These are phyloP conservation scores for Rallus limicola DNA, from an alignment of 2,113 vertebrate genomes.

Conservation along the genomic window DNA sequence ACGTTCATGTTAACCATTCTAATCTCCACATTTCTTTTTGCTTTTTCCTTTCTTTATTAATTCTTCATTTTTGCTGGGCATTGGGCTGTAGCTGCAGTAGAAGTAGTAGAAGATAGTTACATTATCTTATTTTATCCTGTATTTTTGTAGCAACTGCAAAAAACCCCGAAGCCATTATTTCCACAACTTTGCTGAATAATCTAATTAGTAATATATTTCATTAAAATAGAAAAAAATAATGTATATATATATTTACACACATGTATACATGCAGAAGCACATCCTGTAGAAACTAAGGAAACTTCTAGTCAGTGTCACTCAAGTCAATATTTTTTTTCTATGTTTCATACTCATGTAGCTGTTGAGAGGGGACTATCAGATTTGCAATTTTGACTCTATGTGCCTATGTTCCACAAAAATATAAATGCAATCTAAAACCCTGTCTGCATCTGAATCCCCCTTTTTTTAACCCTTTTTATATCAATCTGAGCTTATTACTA, in stretches of 20 bases:
- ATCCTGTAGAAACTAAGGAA: neutral
- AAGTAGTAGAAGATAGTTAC: neutral
- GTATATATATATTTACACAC: neutral
- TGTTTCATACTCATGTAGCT: neutral
- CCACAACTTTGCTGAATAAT: neutral
- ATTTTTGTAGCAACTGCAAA: neutral
- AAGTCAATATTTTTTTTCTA: neutral
- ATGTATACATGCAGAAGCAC: neutral
- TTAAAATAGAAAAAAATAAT: neutral
- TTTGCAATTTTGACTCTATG: neutral
- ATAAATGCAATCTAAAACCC: neutral
- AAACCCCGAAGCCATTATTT: neutral
- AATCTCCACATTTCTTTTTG: neutral
- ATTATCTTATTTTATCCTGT: neutral
- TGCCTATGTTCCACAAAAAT: neutral
- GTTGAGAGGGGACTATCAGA: neutral
- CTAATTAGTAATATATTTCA: neutral
- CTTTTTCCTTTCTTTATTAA: neutral
- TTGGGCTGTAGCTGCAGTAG: neutral
- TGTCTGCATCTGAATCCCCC: neutral
- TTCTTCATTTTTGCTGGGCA: neutral
- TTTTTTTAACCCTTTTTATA: neutral
- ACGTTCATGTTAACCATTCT: neutral
- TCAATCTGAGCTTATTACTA: neutral
- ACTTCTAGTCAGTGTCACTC: neutral